phyloP scores from a whole-genome alignment of 1,140 invertebrate genomes.

The Ephestia elutella region DNA sequence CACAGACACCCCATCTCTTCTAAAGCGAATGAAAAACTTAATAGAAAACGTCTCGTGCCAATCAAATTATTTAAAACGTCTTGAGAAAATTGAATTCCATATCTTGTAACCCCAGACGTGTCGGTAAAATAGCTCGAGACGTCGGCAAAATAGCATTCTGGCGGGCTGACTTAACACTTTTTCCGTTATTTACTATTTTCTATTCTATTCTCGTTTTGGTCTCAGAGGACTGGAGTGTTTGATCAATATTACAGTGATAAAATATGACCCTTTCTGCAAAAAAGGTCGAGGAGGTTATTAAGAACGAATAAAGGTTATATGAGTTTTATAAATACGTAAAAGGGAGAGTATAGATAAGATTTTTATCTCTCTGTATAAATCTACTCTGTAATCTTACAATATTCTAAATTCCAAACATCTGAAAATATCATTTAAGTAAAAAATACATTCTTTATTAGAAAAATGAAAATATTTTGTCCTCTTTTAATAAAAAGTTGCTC shows the following conservation, averaged over 20 bases:
- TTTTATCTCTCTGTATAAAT: too few relatives aligned
- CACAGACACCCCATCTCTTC: background rate
- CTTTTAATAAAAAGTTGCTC: too few relatives aligned
- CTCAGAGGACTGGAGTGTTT: background rate
- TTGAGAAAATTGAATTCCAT: background rate
- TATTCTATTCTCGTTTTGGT: background rate
- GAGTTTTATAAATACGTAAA: too few relatives aligned
- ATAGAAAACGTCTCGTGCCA: background rate
- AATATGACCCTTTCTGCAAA: background rate
- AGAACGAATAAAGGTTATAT: too few relatives aligned
- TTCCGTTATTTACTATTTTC: background rate
- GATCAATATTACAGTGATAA: background rate
- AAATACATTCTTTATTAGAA: too few relatives aligned
- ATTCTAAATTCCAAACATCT: too few relatives aligned
- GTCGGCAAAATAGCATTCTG: background rate
- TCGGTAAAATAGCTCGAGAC: background rate
- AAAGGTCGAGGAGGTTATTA: too few relatives aligned
- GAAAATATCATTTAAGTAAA: too few relatives aligned
- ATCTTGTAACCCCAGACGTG: background rate
- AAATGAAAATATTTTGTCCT: too few relatives aligned
- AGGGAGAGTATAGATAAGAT: too few relatives aligned
- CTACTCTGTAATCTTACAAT: too few relatives aligned
- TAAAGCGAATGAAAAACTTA: background rate
- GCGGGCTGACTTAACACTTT: background rate
- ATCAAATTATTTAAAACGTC: slow-evolving; percentile 4